A percentile compares a stretch with the other conserved stretches of the same genome.
Conservation (phyloP, 1,140 invertebrate genomes). For the Drosophila orosa region DNA sequence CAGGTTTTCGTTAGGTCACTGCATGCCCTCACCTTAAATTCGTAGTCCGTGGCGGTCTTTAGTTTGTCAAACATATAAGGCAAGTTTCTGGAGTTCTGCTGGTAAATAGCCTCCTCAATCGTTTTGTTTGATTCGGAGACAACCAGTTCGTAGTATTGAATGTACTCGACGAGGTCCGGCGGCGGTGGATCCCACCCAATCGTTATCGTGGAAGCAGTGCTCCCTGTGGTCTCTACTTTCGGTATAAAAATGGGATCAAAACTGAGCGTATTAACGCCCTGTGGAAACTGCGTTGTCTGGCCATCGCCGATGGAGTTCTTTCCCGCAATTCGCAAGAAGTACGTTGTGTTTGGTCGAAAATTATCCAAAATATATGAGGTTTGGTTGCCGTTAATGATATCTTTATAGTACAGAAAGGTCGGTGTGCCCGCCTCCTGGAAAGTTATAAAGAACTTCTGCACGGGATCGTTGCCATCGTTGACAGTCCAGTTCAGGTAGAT, state of each 20-base stretch:
- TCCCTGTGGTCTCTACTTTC: slow-evolving; percentile 90
- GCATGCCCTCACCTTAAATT: slow-evolving; percentile 90
- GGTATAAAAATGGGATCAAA: slow-evolving; percentile 91
- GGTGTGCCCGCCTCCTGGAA: slow-evolving; percentile 86
- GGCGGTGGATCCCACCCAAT: slow-evolving; percentile 90
- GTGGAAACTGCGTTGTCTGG: slow-evolving; percentile 84
- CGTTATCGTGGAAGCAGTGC: slow-evolving; percentile 90
- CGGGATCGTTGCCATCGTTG: slow-evolving; percentile 90
- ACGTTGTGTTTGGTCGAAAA: slow-evolving; percentile 87
- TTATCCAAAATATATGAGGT: slow-evolving; percentile 87
- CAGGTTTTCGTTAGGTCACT: slow-evolving; percentile 90
- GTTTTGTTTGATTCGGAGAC: slow-evolving; percentile 86
- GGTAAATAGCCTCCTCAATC: slow-evolving; percentile 87
- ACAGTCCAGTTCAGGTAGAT: slow-evolving; percentile 94
- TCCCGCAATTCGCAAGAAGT: slow-evolving; percentile 86
- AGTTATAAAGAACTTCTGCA: slow-evolving; percentile 88
- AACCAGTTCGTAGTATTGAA: slow-evolving; percentile 91
- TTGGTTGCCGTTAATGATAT: slow-evolving; percentile 86
- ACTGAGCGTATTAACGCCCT: slow-evolving; percentile 87
- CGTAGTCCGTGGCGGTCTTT: slow-evolving; percentile 90
- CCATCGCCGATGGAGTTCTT: slow-evolving; percentile 85
- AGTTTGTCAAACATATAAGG: slow-evolving; percentile 91
- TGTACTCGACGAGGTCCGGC: slow-evolving; percentile 87
- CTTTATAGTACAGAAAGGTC: slow-evolving; percentile 84
- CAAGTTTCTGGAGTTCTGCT: slow-evolving; percentile 87